Conservation (phyloP, 2,888 invertebrate species). For the Melolontha melolontha region DNA sequence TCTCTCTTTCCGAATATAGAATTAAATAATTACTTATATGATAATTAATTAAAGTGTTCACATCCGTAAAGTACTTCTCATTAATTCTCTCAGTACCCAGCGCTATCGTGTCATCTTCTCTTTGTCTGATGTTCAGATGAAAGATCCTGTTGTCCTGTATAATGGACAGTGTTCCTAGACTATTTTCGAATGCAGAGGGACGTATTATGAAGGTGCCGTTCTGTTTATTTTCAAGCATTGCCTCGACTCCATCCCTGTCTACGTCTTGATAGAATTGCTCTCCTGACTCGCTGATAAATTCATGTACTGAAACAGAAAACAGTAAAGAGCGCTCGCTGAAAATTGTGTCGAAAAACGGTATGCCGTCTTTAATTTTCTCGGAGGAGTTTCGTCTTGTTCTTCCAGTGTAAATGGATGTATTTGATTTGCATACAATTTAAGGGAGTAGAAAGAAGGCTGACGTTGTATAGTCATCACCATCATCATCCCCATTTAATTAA, state of each 20-base stretch:
- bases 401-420: conserved; percentile 20
- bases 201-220: conserved; percentile 72
- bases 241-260: conserved; percentile 68
- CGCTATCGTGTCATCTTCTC: conserved; percentile 69
- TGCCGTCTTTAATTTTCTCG: conserved; percentile 27
- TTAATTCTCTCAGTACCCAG: conserved; percentile 69
- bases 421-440: conserved; percentile 31
- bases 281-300: conserved; percentile 53
- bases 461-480: conserved; percentile 10
- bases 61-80: conserved; percentile 68
- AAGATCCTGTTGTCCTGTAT: conserved; percentile 68
- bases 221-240: conserved; percentile 68
- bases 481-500: conserved; percentile 21
- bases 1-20: conserved; percentile 67
- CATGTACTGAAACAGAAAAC: conserved; percentile 45
- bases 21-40: conserved; percentile 69
- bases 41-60: conserved; percentile 69
- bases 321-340: conserved; percentile 6
- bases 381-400: conserved; percentile 21
- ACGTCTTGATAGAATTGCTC: conserved; percentile 72
- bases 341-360: conserved; percentile 16
- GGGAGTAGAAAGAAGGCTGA: conserved; percentile 3
- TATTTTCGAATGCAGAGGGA: conserved; percentile 67
- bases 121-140: conserved; percentile 69
- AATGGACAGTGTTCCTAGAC: conserved; percentile 68